Conservation (phyloP, 1,140 invertebrate genomes). For the Drosophila rhopaloa region DNA sequence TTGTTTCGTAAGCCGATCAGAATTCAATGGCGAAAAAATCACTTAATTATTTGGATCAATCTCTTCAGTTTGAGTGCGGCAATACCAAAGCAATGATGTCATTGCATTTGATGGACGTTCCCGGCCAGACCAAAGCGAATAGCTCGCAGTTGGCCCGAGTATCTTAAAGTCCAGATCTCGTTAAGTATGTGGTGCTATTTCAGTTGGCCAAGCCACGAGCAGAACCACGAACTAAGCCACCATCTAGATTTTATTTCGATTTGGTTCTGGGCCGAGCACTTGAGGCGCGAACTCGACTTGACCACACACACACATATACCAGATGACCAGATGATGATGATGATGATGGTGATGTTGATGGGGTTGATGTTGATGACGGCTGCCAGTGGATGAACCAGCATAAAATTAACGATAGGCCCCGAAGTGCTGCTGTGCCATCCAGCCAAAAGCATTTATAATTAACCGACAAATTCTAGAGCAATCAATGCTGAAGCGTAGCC, state of each 20-base stretch:
- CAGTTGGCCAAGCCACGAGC: conserved; percentile 18
- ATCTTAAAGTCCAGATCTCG: conserved; percentile 35
- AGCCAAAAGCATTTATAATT: conserved; percentile 54
- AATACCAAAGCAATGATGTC: conserved; percentile 43
- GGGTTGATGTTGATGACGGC: conserved; percentile 9
- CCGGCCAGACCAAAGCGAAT: conserved; percentile 13
- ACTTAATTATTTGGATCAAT: conserved; percentile 52
- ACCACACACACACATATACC: conserved; percentile 61
- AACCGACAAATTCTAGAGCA: conserved; percentile 78
- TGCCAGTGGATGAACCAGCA: conserved; percentile 59
- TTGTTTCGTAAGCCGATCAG: conserved; percentile 45
- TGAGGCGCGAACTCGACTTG: conserved; percentile 54
- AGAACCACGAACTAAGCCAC: conserved; percentile 36
- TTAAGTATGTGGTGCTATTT: conserved; percentile 42
- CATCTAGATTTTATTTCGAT: conserved; percentile 38
- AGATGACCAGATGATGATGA: conserved; percentile 3
- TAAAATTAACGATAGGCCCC: conserved; percentile 48
- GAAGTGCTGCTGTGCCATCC: conserved; percentile 27
- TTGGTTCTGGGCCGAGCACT: conserved; percentile 48
- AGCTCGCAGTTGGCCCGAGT: conserved; percentile 24
- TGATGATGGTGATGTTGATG: conserved; percentile 1
- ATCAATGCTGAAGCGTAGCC: conserved; percentile 57
- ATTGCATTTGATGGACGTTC: conserved; percentile 48
- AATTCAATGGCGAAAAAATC: conserved; percentile 31
- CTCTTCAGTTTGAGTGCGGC: conserved; percentile 43